phyloP scores from a whole-genome alignment of 2,113 vertebrate species.

The Aegithalos caudatus region DNA sequence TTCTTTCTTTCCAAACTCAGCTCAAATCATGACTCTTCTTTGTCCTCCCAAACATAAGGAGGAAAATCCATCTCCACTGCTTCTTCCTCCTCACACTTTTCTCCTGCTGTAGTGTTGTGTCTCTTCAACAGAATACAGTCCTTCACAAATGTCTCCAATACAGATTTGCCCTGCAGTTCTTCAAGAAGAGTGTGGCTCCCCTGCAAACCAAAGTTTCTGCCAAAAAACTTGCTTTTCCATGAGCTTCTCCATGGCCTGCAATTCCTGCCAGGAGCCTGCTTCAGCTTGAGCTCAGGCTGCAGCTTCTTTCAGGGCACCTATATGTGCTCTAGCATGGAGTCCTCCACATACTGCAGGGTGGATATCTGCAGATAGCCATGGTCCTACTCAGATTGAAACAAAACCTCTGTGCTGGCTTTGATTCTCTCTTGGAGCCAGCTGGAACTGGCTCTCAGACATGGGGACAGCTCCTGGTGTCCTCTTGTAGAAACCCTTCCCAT shows the following conservation, averaged over 20 bases:
- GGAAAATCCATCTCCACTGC: neutral
- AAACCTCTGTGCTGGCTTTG: neutral
- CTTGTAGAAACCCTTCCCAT: neutral
- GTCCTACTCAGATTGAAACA: neutral
- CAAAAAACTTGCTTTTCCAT: neutral
- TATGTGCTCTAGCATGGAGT: neutral
- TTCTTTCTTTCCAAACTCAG: neutral
- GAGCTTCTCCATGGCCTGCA: neutral
- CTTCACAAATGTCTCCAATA: neutral
- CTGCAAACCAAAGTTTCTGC: neutral
- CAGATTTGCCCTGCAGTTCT: neutral
- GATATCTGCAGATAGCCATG: neutral
- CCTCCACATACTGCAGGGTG: neutral
- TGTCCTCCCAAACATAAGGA: neutral
- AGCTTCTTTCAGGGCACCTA: neutral
- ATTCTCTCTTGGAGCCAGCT: neutral
- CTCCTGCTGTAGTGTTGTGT: neutral
- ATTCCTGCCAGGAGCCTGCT: neutral
- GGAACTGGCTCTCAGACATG: neutral
- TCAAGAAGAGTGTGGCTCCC: neutral
- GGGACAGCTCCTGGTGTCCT: neutral
- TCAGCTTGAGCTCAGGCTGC: neutral
- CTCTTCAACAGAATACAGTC: neutral
- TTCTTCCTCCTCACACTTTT: neutral
- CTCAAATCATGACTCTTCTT: neutral